Conservation (phyloP, 2,888 invertebrate species). For the Thymelicus lineola region DNA sequence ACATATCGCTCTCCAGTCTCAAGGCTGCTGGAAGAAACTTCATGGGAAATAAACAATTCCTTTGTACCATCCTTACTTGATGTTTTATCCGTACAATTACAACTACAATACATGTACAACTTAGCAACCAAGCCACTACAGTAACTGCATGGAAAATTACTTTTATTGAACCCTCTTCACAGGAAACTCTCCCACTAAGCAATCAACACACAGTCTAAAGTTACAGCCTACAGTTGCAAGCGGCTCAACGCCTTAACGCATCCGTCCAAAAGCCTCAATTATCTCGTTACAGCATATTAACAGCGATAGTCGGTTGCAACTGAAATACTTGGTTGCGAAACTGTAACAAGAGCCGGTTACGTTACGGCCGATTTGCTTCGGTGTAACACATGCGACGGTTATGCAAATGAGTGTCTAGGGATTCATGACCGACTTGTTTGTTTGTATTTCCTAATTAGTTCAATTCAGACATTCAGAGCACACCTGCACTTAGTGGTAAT, state of each 20-base stretch:
- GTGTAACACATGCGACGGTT: slow-evolving; percentile 48
- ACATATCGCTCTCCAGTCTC: no score
- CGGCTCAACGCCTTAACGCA: neutral
- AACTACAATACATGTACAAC: no score
- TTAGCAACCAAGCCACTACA: no score
- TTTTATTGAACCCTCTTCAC: no score
- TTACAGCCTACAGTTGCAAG: no score
- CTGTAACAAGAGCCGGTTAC: slow-evolving; percentile 50
- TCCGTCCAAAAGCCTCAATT: slow-evolving; percentile 17
- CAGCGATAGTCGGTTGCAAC: slow-evolving; percentile 23
- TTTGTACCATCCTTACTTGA: no score
- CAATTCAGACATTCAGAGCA: neutral
- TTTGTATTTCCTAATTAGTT: slow-evolving; percentile 15
- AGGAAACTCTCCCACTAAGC: no score
- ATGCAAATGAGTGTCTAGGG: slow-evolving; percentile 46
- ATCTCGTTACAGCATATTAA: slow-evolving; percentile 28
- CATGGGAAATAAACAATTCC: no score
- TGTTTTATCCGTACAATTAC: no score
- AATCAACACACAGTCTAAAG: no score
- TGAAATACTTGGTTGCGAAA: slow-evolving; percentile 42
- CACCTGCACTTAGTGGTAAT: neutral
- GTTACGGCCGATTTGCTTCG: slow-evolving; percentile 57
- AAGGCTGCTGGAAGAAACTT: no score
- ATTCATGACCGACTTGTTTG: neutral
- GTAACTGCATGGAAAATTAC: no score